Conservation (phyloP, 2,797 vertebrate genomes). For the Phrynocephalus guinanensis region DNA sequence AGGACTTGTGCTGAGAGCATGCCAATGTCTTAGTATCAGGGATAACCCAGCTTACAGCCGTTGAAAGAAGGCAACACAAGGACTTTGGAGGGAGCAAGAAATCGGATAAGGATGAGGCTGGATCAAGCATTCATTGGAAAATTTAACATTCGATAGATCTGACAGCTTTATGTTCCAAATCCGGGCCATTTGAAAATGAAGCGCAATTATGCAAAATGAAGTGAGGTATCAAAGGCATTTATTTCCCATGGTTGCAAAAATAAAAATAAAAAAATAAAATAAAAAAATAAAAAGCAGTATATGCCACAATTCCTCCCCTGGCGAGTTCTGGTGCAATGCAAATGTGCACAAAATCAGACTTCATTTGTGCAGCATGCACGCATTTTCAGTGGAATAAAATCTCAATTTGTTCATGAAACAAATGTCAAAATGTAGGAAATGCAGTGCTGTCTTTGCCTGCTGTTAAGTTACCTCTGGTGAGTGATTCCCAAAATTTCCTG, state of each 20-base stretch:
- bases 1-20: slow-evolving; percentile 1
- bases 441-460: too few species aligned
- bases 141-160: slow-evolving; percentile 9
- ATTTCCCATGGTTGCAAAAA: neutral
- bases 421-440: neutral
- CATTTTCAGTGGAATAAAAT: too few species aligned
- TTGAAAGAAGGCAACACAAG: neutral
- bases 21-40: neutral
- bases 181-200: neutral
- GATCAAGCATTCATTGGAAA: neutral
- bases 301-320: neutral
- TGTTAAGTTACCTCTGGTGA: too few species aligned
- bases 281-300: too few species aligned
- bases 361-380: too few species aligned
- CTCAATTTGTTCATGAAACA: neutral
- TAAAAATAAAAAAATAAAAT: neutral
- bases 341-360: too few species aligned
- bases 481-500: too few species aligned
- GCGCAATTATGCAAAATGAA: slow-evolving; percentile 5
- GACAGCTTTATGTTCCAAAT: neutral
- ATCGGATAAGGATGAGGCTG: neutral
- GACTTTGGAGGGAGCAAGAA: neutral
- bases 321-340: neutral
- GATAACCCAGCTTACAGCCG: neutral
- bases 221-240: neutral